Evolutionary conservation across 2,888 invertebrate species (phyloP).

Genomic region (Galerucella nymphaeae): DNA sequence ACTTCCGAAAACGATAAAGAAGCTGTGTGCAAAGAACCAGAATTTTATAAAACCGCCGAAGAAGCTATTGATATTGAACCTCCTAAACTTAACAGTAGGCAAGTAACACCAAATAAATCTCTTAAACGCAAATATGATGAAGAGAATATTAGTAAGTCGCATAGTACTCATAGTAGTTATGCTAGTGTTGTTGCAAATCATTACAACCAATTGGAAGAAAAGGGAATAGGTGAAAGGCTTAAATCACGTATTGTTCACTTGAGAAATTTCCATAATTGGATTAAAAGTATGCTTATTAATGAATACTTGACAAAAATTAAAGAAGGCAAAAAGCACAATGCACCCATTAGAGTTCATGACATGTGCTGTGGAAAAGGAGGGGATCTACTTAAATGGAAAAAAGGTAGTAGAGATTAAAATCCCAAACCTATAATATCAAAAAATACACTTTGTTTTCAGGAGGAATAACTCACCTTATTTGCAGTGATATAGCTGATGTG

Average conservation of each 20-base stretch:
- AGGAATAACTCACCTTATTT: constrained; percentile 83
- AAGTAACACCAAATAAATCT: not conserved
- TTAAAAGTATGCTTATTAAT: constrained; percentile 95
- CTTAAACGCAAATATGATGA: constrained; percentile 39
- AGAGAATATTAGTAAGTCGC: constrained; percentile 27
- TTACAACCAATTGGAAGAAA: constrained; percentile 90
- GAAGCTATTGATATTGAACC: constrained; percentile 22
- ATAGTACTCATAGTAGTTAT: constrained; percentile 60
- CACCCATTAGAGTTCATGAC: constrained; percentile 82
- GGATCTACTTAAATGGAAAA: constrained; percentile 96
- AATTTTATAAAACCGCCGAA: constrained; percentile 39
- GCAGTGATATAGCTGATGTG: constrained; percentile 92
- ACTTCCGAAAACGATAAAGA: constrained; percentile 37
- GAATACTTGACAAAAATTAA: constrained; percentile 78
- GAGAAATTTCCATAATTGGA: constrained; percentile 99
- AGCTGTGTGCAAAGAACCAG: constrained; percentile 34
- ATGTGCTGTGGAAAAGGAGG: constrained; percentile 99
- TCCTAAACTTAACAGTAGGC: constrained; percentile 6
- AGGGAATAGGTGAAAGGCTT: constrained; percentile 81
- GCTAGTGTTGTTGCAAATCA: constrained; percentile 85
- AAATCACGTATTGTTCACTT: constrained; percentile 93
- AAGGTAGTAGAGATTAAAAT: constrained; percentile 66
- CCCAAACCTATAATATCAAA: not conserved
- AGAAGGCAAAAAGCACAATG: constrained; percentile 73
- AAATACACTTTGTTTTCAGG: not conserved